Evolutionary conservation across 2,113 vertebrate genomes (phyloP).

Genomic region (Paratilapia polleni): DNA sequence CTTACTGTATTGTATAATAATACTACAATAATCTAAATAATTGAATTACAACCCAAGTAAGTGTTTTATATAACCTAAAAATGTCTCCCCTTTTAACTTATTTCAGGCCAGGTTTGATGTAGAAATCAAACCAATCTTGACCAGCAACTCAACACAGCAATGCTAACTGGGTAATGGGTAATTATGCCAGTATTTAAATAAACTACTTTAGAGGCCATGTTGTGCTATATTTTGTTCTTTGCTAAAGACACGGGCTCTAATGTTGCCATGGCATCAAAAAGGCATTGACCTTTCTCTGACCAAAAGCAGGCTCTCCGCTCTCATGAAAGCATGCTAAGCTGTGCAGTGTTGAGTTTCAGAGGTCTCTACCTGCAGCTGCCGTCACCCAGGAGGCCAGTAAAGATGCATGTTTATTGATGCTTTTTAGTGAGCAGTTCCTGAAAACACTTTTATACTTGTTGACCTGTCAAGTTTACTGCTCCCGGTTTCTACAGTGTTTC

Average conservation of each 20-base stretch:
- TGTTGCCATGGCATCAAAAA: slow-evolving; percentile 12
- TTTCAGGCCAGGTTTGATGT: background rate
- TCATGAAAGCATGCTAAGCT: background rate
- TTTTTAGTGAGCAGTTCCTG: background rate
- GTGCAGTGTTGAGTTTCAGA: slow-evolving; percentile 30
- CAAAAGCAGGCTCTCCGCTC: background rate
- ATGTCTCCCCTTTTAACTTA: background rate
- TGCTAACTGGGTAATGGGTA: background rate
- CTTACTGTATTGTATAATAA: rapidly evolving
- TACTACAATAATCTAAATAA: background rate
- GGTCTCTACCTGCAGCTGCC: background rate
- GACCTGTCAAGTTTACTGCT: slow-evolving; percentile 27
- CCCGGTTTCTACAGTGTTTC: background rate
- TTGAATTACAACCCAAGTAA: background rate
- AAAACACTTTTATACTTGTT: background rate
- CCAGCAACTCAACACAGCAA: background rate
- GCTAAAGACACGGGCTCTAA: background rate
- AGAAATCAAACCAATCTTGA: background rate
- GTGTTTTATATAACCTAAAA: background rate
- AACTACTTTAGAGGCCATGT: rapidly evolving
- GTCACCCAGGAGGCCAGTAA: slow-evolving; percentile 19
- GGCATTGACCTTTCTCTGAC: slow-evolving; percentile 26
- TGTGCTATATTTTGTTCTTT: background rate
- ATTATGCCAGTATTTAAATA: background rate
- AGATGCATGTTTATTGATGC: slow-evolving; percentile 39